Evolutionary conservation across 2,113 vertebrate species (phyloP).

Genomic region (Gallinago undulata): DNA sequence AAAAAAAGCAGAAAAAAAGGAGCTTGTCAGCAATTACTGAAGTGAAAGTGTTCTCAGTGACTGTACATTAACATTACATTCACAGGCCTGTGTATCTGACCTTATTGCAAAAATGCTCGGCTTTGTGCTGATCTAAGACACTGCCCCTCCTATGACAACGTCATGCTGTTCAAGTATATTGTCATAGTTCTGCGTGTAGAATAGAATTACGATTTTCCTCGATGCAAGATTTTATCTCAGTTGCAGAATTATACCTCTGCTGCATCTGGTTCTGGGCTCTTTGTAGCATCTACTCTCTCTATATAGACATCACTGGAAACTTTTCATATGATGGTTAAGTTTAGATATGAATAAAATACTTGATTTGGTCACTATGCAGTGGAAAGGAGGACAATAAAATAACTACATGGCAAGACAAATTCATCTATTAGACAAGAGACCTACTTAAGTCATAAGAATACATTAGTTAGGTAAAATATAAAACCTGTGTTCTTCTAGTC

Average conservation of each 20-base stretch:
- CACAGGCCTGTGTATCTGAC: background rate
- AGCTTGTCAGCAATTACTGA: background rate
- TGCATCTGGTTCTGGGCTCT: background rate
- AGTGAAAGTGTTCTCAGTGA: background rate
- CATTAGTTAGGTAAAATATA: background rate
- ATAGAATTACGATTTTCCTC: background rate
- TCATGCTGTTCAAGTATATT: background rate
- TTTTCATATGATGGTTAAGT: background rate
- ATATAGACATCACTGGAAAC: background rate
- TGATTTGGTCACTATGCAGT: background rate
- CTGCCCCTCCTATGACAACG: background rate
- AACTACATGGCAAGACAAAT: background rate
- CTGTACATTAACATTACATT: background rate
- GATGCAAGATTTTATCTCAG: background rate
- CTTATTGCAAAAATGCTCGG: background rate
- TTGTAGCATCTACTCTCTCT: background rate
- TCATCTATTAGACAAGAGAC: background rate
- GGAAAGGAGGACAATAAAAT: background rate
- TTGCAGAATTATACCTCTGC: background rate
- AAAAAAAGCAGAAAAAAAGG: background rate
- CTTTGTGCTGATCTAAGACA: background rate
- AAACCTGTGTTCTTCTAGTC: background rate
- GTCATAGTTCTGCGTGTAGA: background rate
- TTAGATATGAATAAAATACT: background rate
- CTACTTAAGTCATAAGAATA: background rate